Conservation (phyloP, 2,113 vertebrate genomes). For the Oxygymnocypris stewartii region DNA sequence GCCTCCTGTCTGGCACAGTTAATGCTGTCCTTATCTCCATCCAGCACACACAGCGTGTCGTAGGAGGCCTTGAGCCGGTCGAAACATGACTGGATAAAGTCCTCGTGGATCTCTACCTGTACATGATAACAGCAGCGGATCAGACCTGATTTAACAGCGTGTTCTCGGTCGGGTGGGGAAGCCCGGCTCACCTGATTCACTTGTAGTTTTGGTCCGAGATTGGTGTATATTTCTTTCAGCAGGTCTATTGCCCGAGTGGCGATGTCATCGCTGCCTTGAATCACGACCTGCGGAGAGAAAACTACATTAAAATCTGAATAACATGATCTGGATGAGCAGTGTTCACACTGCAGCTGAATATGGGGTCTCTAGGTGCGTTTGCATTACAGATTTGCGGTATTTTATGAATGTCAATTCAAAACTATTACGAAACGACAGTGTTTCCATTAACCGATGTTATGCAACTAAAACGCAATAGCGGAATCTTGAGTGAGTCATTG, state of each 20-base stretch:
- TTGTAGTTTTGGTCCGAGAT: conserved; percentile 96
- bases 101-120: conserved; percentile 98
- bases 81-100: conserved; percentile 99
- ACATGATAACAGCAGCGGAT: background rate
- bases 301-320: conserved; percentile 7
- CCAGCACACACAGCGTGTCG: conserved; percentile 94
- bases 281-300: conserved; percentile 82
- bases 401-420: too few species aligned
- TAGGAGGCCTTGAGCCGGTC: conserved; percentile 98
- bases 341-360: background rate
- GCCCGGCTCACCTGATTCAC: conserved; percentile 87
- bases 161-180: fast-evolving
- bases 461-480: too few species aligned
- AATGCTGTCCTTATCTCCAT: conserved; percentile 98
- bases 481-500: too few species aligned
- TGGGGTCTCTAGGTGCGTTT: too few species aligned
- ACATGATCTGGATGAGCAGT: background rate
- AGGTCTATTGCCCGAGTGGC: conserved; percentile 95
- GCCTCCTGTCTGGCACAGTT: conserved; percentile 96
- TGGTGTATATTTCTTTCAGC: conserved; percentile 98
- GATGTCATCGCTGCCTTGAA: conserved; percentile 98
- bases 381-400: too few species aligned
- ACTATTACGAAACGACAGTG: too few species aligned
- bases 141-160: background rate
- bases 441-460: too few species aligned